Percentiles rank a stretch among this genome's conserved stretches.
These are phyloP conservation scores for Amiota communis DNA, from an alignment of 2,888 invertebrate species.

Conservation along the genomic window DNA sequence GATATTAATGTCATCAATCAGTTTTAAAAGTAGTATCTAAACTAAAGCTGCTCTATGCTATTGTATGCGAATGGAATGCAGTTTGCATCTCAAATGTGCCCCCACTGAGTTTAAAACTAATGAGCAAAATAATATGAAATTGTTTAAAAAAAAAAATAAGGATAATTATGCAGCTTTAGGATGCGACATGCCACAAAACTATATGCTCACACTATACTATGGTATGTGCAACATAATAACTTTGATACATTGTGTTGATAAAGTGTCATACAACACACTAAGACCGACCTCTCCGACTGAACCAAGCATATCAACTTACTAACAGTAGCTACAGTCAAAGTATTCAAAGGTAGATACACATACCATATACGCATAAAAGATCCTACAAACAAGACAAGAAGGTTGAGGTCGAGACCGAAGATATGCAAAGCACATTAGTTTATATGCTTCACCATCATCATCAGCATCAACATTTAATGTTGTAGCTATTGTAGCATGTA, in stretches of 20 bases:
- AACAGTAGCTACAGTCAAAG: background rate
- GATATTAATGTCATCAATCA: background rate
- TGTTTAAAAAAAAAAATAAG: no score
- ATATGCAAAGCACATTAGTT: background rate
- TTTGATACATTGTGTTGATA: conserved; percentile 28
- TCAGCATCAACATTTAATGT: background rate
- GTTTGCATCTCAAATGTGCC: no score
- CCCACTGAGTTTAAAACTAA: no score
- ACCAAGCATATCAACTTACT: conserved; percentile 21
- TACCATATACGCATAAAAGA: no score
- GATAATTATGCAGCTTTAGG: conserved; percentile 6
- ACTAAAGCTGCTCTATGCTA: no score
- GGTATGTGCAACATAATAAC: conserved; percentile 24
- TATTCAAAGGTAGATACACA: background rate
- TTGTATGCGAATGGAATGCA: no score
- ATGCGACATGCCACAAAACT: background rate
- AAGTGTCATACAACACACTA: conserved; percentile 19
- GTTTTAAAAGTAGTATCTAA: no score
- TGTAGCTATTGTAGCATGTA: no score
- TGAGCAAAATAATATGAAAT: no score
- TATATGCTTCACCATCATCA: conserved; percentile 1
- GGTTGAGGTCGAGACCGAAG: no score
- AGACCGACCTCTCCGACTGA: background rate
- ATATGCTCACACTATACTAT: no score
- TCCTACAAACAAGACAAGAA: no score